Evolutionary conservation across 2,888 invertebrate genomes (phyloP).

Genomic region (Conchocele bisecta): DNA sequence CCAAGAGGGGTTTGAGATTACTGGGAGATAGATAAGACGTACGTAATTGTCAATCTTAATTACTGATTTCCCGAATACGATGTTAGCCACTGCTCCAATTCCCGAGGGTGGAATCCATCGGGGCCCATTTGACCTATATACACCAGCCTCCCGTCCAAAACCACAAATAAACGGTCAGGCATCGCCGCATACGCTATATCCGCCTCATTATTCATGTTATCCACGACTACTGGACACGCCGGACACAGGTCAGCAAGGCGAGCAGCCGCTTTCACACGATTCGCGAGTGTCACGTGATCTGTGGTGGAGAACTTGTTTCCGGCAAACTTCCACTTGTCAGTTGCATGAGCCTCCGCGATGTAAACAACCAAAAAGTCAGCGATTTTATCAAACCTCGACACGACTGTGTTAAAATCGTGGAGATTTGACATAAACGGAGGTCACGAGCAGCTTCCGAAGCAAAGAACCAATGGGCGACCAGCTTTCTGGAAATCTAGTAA

Average conservation of each 20-base stretch:
- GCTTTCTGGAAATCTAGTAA: conserved; percentile 2
- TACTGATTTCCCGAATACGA: no score
- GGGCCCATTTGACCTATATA: no score
- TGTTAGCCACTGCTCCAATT: no score
- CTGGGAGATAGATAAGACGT: no score
- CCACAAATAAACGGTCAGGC: no score
- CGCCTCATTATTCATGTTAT: conserved; percentile 1
- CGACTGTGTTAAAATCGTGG: neutral
- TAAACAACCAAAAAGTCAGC: conserved; percentile 7
- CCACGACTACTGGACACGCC: conserved; percentile 1
- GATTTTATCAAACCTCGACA: neutral
- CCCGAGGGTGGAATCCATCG: no score
- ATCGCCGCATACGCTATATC: no score
- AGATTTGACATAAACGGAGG: conserved; percentile 1
- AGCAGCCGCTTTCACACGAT: neutral
- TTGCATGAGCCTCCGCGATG: neutral
- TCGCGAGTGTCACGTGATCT: neutral
- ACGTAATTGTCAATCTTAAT: no score
- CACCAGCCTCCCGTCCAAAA: no score
- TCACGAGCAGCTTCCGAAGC: conserved; percentile 6
- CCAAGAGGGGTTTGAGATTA: no score
- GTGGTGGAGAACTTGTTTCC: neutral
- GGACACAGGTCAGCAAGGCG: neutral
- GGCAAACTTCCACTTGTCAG: conserved; percentile 1
- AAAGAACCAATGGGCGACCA: conserved; percentile 2